Conservation (phyloP, 2,113 vertebrate species). For the Alethe castanea region DNA sequence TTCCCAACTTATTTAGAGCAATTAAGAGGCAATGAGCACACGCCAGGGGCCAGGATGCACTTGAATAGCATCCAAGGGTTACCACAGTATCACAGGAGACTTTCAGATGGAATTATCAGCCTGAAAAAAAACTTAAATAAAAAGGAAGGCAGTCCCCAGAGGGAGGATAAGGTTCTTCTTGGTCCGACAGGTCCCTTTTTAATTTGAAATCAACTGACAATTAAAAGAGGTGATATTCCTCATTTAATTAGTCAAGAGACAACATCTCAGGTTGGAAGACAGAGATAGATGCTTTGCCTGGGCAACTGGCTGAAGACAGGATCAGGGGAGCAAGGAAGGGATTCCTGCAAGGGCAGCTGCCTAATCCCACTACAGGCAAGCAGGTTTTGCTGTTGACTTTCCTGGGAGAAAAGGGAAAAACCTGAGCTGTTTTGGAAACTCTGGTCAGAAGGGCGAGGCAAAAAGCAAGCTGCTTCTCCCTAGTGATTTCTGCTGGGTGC, state of each 20-base stretch:
- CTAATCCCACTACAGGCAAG: background rate
- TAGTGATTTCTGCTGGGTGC: background rate
- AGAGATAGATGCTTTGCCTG: background rate
- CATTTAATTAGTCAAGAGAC: slow-evolving; percentile 14
- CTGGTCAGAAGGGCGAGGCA: background rate
- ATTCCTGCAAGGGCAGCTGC: background rate
- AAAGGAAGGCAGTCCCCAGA: slow-evolving; percentile 8
- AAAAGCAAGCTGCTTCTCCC: background rate
- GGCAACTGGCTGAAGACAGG: background rate
- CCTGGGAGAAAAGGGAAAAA: background rate
- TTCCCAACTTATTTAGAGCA: slow-evolving; percentile 66
- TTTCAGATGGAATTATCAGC: slow-evolving; percentile 33
- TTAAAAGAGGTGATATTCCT: slow-evolving; percentile 18
- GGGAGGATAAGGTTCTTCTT: background rate
- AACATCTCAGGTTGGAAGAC: background rate
- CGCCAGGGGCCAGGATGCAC: slow-evolving; percentile 29
- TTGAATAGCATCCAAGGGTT: slow-evolving; percentile 65
- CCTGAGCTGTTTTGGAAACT: background rate
- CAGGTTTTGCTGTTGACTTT: background rate
- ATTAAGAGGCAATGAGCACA: slow-evolving; percentile 59
- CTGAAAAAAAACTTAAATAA: background rate
- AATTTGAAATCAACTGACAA: slow-evolving; percentile 38
- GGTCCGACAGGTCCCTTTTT: slow-evolving; percentile 20
- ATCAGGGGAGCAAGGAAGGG: background rate
- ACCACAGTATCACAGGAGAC: slow-evolving; percentile 4